A percentile compares a stretch with the other conserved stretches of the same genome.
Conservation (phyloP, 1,140 invertebrate genomes). For the Papilio dardanus region DNA sequence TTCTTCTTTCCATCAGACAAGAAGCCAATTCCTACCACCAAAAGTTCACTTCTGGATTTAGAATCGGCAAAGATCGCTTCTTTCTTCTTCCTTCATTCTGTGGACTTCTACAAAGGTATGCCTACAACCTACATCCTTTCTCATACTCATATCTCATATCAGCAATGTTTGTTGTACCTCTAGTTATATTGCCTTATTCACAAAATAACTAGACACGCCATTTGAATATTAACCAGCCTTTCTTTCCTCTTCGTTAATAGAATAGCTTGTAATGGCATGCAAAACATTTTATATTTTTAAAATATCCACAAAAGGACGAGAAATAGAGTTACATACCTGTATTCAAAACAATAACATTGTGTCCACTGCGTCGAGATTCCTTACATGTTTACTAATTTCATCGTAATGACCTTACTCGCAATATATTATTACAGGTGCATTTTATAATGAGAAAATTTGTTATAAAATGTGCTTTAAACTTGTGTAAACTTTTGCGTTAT, state of each 20-base stretch:
- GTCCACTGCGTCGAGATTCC: neutral
- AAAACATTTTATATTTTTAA: neutral
- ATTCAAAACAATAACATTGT: constrained; percentile 7
- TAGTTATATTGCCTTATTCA: neutral
- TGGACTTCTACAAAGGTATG: too few species aligned
- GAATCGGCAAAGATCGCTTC: neutral
- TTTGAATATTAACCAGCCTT: neutral
- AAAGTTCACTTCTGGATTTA: too few species aligned
- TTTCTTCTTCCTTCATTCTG: neutral
- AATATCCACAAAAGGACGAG: neutral
- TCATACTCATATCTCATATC: too few species aligned
- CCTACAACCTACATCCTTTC: too few species aligned
- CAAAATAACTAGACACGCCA: neutral
- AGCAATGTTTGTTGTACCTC: too few species aligned
- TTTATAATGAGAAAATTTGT: neutral
- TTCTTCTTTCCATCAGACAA: too few species aligned
- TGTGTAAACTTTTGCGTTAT: neutral
- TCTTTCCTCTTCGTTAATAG: neutral
- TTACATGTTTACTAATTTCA: neutral
- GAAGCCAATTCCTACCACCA: too few species aligned
- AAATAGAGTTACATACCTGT: neutral
- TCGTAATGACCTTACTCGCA: neutral
- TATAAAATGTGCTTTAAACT: neutral
- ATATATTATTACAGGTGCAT: constrained; percentile 7
- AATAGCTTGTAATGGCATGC: neutral